Percentiles rank a stretch among this genome's conserved stretches.
Evolutionary conservation across 2,888 invertebrate species (phyloP).

Genomic region (Phymatocera aterrima): DNA sequence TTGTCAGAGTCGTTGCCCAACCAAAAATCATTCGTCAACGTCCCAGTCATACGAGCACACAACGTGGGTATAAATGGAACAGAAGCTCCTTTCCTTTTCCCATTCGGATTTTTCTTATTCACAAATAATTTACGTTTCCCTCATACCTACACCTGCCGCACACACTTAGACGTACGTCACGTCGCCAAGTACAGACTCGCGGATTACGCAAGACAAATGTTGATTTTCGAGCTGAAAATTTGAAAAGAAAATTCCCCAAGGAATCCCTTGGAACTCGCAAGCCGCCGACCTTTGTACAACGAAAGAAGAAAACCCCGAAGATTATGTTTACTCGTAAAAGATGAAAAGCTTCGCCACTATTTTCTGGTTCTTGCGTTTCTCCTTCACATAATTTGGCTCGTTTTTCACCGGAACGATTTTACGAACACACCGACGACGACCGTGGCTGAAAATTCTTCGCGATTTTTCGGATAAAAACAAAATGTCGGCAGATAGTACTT

Average conservation of each 20-base stretch:
- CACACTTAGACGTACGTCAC: background rate
- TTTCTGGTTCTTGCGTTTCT: background rate
- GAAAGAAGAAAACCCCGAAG: too few species aligned
- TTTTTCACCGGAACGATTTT: too few species aligned
- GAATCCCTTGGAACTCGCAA: too few species aligned
- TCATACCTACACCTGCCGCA: background rate
- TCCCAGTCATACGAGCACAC: background rate
- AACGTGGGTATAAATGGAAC: background rate
- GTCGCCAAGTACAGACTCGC: background rate
- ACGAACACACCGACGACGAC: too few species aligned
- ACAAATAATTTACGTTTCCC: background rate
- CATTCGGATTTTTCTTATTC: background rate
- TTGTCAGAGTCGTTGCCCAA: background rate
- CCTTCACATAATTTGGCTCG: too few species aligned
- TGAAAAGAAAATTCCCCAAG: too few species aligned
- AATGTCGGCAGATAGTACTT: background rate
- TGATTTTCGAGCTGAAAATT: background rate
- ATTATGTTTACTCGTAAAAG: background rate
- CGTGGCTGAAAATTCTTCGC: too few species aligned
- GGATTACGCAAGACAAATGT: background rate
- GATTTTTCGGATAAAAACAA: background rate
- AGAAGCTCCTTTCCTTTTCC: background rate
- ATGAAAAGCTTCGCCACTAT: background rate
- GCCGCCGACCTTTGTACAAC: too few species aligned
- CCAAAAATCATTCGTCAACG: slow-evolving; percentile 22